Percentiles rank a stretch among this genome's conserved stretches.
phyloP scores from a whole-genome alignment of 2,888 invertebrate species.

The Ophion slaviceki region DNA sequence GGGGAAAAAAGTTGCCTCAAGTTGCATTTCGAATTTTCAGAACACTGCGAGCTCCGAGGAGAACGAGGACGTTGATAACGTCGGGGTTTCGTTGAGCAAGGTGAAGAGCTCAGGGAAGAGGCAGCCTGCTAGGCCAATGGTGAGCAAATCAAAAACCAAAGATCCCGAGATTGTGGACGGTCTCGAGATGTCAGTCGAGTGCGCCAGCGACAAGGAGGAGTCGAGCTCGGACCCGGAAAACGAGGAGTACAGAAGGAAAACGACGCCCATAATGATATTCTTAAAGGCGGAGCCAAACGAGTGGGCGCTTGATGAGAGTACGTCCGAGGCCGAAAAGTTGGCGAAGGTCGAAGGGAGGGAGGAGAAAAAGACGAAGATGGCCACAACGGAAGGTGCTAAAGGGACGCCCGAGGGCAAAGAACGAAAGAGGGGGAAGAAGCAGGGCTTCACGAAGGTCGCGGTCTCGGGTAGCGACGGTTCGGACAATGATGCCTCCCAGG shows the following conservation, averaged over 20 bases:
- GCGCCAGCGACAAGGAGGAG: constrained; percentile 80
- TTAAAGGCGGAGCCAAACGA: constrained; percentile 79
- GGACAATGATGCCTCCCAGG: constrained; percentile 75
- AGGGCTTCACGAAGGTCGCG: constrained; percentile 68
- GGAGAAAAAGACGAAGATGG: constrained; percentile 61
- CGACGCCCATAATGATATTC: constrained; percentile 78
- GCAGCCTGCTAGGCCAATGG: constrained; percentile 40
- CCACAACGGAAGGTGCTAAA: constrained; percentile 48
- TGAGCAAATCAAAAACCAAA: constrained; percentile 66
- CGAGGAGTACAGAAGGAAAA: constrained; percentile 68
- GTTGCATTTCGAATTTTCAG: constrained; percentile 27
- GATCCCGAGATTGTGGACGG: constrained; percentile 78
- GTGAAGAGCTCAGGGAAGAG: constrained; percentile 43
- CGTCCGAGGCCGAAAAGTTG: constrained; percentile 76
- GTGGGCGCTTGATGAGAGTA: constrained; percentile 78
- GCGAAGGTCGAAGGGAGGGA: constrained; percentile 61
- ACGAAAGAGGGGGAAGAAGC: constrained; percentile 68
- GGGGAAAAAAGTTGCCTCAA: background rate
- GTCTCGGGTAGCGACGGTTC: constrained; percentile 75
- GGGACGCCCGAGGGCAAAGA: constrained; percentile 65
- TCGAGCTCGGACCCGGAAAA: constrained; percentile 74
- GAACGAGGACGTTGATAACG: constrained; percentile 49
- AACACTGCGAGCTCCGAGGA: constrained; percentile 62
- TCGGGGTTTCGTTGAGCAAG: constrained; percentile 47
- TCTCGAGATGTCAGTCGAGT: constrained; percentile 80